Conservation (phyloP, 2,888 invertebrate species). For the Nomada flava region DNA sequence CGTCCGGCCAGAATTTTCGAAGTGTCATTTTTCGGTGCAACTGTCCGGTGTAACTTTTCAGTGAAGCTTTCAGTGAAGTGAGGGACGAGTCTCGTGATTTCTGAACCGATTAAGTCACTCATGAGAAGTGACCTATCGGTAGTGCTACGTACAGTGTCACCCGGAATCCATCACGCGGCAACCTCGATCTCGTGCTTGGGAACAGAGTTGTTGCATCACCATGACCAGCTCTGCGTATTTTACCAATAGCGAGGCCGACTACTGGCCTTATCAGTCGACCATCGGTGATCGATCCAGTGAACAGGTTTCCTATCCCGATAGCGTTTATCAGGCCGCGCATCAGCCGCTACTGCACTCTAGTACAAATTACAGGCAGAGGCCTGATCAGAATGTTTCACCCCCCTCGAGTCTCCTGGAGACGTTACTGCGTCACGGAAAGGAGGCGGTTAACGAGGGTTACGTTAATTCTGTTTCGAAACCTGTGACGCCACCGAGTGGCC, state of each 20-base stretch:
- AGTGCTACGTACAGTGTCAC: constrained; percentile 7
- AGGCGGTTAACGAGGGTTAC: constrained; percentile 69
- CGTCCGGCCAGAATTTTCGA: too few species aligned
- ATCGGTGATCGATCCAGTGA: constrained; percentile 55
- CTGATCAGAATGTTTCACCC: not conserved
- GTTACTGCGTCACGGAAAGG: constrained; percentile 75
- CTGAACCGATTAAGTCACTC: not conserved
- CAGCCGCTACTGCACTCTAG: constrained; percentile 37
- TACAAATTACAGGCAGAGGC: constrained; percentile 5
- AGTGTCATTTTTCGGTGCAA: not conserved
- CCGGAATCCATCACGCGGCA: not conserved
- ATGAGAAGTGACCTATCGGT: not conserved
- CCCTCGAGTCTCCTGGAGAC: constrained; percentile 74
- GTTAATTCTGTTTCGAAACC: constrained; percentile 16
- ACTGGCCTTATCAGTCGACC: constrained; percentile 72
- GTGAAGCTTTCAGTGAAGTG: not conserved
- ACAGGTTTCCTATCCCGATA: constrained; percentile 47
- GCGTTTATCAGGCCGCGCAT: constrained; percentile 36
- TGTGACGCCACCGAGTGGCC: constrained; percentile 16
- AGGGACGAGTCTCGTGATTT: not conserved
- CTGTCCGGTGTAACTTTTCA: not conserved
- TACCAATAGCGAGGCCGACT: constrained; percentile 64
- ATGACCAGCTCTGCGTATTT: constrained; percentile 76
- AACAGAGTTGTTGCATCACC: too few species aligned
- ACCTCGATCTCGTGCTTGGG: not conserved